These are phyloP conservation scores for Erythrocercus mccallii DNA, from an alignment of 2,113 vertebrate species.

Conservation along the genomic window DNA sequence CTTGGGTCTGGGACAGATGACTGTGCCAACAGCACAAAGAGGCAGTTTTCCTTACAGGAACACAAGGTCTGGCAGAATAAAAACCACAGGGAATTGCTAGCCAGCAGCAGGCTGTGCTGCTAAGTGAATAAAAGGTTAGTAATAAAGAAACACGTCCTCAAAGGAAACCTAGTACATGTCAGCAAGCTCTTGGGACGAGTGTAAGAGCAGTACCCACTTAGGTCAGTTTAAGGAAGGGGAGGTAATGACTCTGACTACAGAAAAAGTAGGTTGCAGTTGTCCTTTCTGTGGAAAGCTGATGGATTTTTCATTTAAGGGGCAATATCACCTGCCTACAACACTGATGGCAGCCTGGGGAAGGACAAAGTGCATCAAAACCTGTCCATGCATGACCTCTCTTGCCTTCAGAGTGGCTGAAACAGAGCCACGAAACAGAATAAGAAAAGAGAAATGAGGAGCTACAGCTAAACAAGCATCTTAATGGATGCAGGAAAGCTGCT, in stretches of 20 bases:
- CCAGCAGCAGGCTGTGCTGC: not conserved
- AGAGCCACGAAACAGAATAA: not conserved
- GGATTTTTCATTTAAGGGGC: not conserved
- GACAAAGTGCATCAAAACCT: not conserved
- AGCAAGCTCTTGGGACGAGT: not conserved
- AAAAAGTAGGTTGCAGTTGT: not conserved
- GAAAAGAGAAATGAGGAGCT: not conserved
- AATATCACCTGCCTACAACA: not conserved
- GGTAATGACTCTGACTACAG: not conserved
- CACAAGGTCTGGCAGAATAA: not conserved
- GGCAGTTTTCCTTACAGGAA: not conserved
- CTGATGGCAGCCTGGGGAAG: not conserved
- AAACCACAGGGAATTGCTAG: not conserved
- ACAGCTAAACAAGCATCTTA: not conserved
- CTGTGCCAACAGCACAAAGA: not conserved
- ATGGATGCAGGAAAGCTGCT: not conserved
- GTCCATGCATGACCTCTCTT: not conserved
- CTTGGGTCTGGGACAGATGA: not conserved
- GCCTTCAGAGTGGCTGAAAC: not conserved
- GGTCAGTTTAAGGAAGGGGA: not conserved
- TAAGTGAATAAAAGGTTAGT: not conserved
- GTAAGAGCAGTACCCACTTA: not conserved
- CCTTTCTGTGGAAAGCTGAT: not conserved
- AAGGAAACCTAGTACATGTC: not conserved
- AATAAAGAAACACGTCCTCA: not conserved